These are phyloP conservation scores for Allacma fusca DNA, from an alignment of 2,888 invertebrate species.

Conservation along the genomic window DNA sequence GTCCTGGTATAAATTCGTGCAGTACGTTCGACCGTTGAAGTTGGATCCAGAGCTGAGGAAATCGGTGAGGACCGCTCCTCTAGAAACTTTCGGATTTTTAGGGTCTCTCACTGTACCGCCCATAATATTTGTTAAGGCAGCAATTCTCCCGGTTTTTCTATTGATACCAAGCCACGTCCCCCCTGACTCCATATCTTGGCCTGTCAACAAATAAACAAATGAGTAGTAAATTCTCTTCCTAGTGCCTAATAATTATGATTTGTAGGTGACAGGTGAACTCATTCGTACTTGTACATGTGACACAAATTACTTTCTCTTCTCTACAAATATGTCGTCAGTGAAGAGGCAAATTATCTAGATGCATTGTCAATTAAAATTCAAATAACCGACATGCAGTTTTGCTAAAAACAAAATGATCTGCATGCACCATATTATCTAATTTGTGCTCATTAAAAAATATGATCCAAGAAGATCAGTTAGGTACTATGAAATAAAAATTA, in stretches of 20 bases:
- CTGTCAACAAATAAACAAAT: too few relatives aligned
- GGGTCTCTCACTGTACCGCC: conserved; percentile 26
- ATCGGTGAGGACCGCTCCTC: conserved; percentile 51
- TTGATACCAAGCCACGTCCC: conserved; percentile 58
- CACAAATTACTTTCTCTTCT: too few relatives aligned
- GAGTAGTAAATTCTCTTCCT: not conserved
- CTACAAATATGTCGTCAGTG: too few relatives aligned
- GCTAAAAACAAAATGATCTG: too few relatives aligned
- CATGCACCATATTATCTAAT: too few relatives aligned
- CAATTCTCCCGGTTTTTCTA: conserved; percentile 52
- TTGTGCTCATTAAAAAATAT: too few relatives aligned
- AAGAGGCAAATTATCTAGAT: too few relatives aligned
- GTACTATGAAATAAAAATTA: too few relatives aligned
- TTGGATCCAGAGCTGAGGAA: conserved; percentile 52
- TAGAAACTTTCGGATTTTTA: conserved; percentile 35
- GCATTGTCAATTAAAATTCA: too few relatives aligned
- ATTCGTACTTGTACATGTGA: not conserved
- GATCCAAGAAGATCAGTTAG: too few relatives aligned
- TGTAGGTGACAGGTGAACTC: not conserved
- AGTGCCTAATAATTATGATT: not conserved
- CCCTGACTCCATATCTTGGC: conserved; percentile 53
- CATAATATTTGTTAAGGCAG: conserved; percentile 51
- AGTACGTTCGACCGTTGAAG: conserved; percentile 52
- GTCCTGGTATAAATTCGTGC: conserved; percentile 52
- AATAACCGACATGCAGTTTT: too few relatives aligned